Percentiles rank a stretch among this genome's conserved stretches.
phyloP scores from a whole-genome alignment of 2,888 invertebrate species.

The Drosophila kambysellisi region DNA sequence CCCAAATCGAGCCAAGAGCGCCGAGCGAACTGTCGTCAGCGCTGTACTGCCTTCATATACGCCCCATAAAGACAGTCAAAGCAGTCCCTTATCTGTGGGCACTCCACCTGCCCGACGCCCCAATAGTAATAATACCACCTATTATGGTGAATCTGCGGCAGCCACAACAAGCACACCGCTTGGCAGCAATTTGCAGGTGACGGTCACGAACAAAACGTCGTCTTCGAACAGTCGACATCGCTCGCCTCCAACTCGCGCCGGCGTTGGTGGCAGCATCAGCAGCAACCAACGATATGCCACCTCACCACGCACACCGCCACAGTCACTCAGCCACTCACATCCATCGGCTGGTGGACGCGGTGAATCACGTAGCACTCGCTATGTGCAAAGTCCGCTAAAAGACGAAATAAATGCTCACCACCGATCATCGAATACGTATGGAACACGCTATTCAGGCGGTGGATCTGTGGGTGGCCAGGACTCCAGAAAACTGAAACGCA shows the following conservation, averaged over 20 bases:
- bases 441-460: constrained; percentile 72
- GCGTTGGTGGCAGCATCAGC: constrained; percentile 44
- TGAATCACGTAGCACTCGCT: constrained; percentile 75
- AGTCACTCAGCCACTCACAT: constrained; percentile 58
- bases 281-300: constrained; percentile 75
- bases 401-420: constrained; percentile 66
- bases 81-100: constrained; percentile 83
- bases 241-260: constrained; percentile 60
- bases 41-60: constrained; percentile 62
- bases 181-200: constrained; percentile 75
- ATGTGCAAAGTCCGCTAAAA: constrained; percentile 70
- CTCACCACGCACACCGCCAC: constrained; percentile 85
- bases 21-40: constrained; percentile 73
- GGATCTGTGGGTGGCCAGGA: constrained; percentile 57
- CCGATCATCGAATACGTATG: constrained; percentile 77
- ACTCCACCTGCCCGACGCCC: constrained; percentile 84
- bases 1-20: constrained; percentile 63
- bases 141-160: constrained; percentile 61
- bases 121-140: constrained; percentile 80
- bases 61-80: constrained; percentile 82
- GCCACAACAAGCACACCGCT: constrained; percentile 62
- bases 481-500: constrained; percentile 74
- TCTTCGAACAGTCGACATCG: constrained; percentile 71
- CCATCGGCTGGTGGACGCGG: constrained; percentile 27
- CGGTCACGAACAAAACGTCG: constrained; percentile 78